Base-by-base conservation (phyloP, 2,113 vertebrate species). In the Cyprinus carpio region DNA sequence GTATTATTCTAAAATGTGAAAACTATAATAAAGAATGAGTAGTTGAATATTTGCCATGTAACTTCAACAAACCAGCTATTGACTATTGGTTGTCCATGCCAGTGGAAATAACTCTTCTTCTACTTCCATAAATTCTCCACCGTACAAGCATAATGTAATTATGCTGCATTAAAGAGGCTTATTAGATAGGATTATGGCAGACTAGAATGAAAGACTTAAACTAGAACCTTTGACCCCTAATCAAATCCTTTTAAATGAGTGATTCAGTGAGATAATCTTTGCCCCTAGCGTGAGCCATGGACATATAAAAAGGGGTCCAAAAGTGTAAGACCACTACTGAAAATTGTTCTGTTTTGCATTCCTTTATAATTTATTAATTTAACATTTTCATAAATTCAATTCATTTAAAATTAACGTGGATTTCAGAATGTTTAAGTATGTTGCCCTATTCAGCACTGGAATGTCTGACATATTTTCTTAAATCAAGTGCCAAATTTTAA, bases 161-260 rank as follows among this genome's bases (percentile, higher is more conserved):
- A 64, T 85, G 40, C 34, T 23, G 54, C 69, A 40, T 79, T 79
- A 29, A 43, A 81, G 18, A 29, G 67, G 40, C 27, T 54, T 78
- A 84, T 75, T 80, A 84, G 56, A 67, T 87, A 20, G 67, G n/a
- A 43, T 81, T 82, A 82, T 75, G 67, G 83, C 40, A 23, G 29
- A 43, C 15, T 46, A 71, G 67, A 77, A 78, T 82, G 78, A 85
- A 71, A 58, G 81, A 49, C 74, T 87, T 82, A 79, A 84, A 56
- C 40, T 62, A 65, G 62, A 74, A 86, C 78, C 64, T 87, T 88
- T 85, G 85, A 82, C 85, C 82, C 67, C 82, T 72, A 81, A 77
- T 82, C 62, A 88, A 80, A 84, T 82, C 56, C 62, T 65, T 37
- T 86, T 78, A 51, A 81, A 78, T 40, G 79, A 74, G 49, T 40